Evolutionary conservation across 2,888 invertebrate species (phyloP).

Genomic region (Phytoseiulus persimilis): DNA sequence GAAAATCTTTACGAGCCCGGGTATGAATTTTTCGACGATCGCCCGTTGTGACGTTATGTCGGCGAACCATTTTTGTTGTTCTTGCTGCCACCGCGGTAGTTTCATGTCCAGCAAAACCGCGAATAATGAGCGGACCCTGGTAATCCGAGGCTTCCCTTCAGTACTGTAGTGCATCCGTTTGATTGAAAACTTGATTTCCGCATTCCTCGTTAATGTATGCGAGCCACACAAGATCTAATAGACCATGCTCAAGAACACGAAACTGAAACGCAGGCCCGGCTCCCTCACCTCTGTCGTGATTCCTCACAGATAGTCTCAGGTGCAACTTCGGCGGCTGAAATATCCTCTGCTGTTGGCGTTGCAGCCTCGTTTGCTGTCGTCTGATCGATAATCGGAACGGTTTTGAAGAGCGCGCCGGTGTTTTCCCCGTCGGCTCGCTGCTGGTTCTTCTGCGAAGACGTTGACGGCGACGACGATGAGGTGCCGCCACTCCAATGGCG

Average conservation of each 20-base stretch:
- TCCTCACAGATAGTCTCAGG: too few species aligned
- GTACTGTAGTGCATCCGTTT: too few species aligned
- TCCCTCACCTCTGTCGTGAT: too few species aligned
- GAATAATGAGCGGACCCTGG: too few species aligned
- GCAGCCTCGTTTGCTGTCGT: not conserved
- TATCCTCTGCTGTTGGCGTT: not conserved
- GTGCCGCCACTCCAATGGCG: not conserved
- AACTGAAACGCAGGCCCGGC: too few species aligned
- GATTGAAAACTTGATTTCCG: too few species aligned
- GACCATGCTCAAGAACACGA: too few species aligned
- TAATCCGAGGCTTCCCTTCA: too few species aligned
- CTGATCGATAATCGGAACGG: not conserved
- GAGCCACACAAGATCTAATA: too few species aligned
- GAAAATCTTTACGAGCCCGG: not conserved
- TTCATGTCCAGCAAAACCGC: too few species aligned
- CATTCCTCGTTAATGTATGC: too few species aligned
- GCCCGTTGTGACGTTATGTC: not conserved
- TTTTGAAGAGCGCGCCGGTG: not conserved
- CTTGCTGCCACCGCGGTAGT: not conserved
- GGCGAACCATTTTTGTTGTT: not conserved
- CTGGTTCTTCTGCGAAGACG: not conserved
- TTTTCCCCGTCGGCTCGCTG: not conserved
- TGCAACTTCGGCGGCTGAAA: too few species aligned
- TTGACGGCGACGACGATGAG: not conserved
- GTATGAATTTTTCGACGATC: not conserved